Evolutionary conservation across 2,888 invertebrate genomes (phyloP).

Genomic region (Campoletis raptor): DNA sequence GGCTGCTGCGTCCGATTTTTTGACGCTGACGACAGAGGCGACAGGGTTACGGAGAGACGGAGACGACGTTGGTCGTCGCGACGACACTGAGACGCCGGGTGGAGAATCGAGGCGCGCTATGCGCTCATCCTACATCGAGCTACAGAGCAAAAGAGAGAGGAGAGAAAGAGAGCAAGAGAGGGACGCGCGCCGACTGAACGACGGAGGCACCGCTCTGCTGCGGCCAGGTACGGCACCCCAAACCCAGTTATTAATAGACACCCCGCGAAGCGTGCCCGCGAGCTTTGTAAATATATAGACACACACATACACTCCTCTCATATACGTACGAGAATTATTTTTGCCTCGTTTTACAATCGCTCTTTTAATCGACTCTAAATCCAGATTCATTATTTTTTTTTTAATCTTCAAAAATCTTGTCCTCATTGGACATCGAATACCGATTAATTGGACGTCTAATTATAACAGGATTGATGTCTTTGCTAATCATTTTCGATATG

Average conservation of each 20-base stretch:
- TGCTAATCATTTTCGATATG: not conserved
- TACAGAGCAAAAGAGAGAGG: slow-evolving; percentile 67
- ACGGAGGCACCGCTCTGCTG: slow-evolving; percentile 66
- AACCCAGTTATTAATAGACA: slow-evolving; percentile 84
- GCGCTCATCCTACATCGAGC: slow-evolving; percentile 77
- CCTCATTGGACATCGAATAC: not conserved
- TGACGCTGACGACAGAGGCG: slow-evolving; percentile 58
- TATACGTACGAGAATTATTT: slow-evolving; percentile 2
- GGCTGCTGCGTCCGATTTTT: slow-evolving; percentile 60
- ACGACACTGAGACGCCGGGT: slow-evolving; percentile 84
- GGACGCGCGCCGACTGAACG: slow-evolving; percentile 66
- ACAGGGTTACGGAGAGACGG: slow-evolving; percentile 68
- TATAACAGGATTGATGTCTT: not conserved
- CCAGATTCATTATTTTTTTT: not conserved
- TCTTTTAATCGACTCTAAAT: not conserved
- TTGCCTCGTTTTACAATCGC: not conserved
- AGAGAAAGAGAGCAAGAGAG: slow-evolving; percentile 64
- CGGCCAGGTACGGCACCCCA: slow-evolving; percentile 84
- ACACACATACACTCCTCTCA: not conserved
- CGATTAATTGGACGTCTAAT: not conserved
- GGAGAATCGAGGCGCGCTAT: slow-evolving; percentile 78
- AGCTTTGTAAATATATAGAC: not conserved
- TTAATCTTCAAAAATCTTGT: not conserved
- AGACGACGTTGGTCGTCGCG: slow-evolving; percentile 83
- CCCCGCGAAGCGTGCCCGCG: slow-evolving; percentile 64